Conservation (phyloP, 2,797 vertebrate species). For the Nannoperca obscura region DNA sequence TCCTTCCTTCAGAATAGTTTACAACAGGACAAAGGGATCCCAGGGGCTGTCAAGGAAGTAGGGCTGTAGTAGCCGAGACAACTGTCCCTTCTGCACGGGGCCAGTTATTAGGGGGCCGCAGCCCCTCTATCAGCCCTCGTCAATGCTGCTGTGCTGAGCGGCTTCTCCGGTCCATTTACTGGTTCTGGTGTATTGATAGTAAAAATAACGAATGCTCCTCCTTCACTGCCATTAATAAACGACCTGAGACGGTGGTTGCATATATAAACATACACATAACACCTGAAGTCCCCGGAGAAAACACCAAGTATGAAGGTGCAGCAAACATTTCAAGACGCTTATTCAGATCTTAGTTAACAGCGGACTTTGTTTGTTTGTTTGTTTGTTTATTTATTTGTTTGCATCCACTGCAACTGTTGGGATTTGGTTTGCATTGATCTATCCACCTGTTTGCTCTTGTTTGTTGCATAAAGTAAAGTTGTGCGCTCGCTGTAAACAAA, state of each 20-base stretch:
- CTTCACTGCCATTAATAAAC: slow-evolving; percentile 18
- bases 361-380: not conserved
- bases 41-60: slow-evolving; percentile 75
- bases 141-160: slow-evolving; percentile 35
- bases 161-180: slow-evolving; percentile 25
- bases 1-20: slow-evolving; percentile 82
- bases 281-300: not conserved
- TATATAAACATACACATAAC: not conserved
- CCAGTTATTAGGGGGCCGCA: slow-evolving; percentile 55
- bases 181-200: not conserved
- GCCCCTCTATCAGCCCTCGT: slow-evolving; percentile 36
- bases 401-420: no score
- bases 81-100: slow-evolving; percentile 57
- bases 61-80: slow-evolving; percentile 62
- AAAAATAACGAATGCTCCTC: slow-evolving; percentile 14
- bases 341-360: not conserved
- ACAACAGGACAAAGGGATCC: slow-evolving; percentile 83
- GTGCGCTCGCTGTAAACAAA: no score
- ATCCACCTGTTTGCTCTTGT: no score
- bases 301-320: not conserved
- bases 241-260: not conserved
- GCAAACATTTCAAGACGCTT: not conserved
- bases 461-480: no score
- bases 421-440: no score
- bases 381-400: not conserved